Conservation (phyloP, 2,797 vertebrate species). For the Sebastes flavidus region DNA sequence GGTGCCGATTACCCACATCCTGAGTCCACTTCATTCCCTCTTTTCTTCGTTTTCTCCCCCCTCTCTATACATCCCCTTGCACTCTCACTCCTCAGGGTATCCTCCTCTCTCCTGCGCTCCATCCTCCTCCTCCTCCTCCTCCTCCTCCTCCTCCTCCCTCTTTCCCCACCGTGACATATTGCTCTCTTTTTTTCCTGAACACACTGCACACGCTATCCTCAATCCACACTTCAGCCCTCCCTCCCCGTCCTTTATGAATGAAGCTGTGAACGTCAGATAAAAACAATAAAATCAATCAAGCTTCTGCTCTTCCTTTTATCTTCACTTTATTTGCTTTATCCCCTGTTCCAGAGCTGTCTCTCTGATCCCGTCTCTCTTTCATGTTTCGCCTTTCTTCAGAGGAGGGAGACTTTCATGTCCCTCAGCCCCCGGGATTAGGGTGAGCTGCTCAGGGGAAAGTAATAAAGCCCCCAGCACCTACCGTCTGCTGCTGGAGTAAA, state of each 20-base stretch:
- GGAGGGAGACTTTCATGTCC: conserved; percentile 75
- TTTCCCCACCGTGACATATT: conserved; percentile 39
- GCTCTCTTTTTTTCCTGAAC: conserved; percentile 20
- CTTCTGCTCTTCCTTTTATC: conserved; percentile 61
- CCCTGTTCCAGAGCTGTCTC: conserved; percentile 54
- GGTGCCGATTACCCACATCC: conserved; percentile 77
- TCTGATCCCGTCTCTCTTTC: conserved; percentile 72
- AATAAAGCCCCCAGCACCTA: conserved; percentile 72
- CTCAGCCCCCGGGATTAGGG: conserved; percentile 71
- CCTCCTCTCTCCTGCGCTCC: conserved; percentile 14
- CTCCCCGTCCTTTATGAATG: conserved; percentile 50
- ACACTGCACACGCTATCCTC: conserved; percentile 24
- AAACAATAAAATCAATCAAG: conserved; percentile 70
- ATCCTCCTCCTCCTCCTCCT: conserved; percentile 14
- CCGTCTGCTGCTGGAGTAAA: conserved; percentile 66
- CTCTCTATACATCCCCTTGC: conserved; percentile 27
- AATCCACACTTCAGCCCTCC: conserved; percentile 13
- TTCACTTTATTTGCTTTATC: conserved; percentile 60
- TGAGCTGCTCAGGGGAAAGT: conserved; percentile 65
- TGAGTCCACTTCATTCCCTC: conserved; percentile 63
- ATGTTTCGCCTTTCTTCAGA: conserved; percentile 61
- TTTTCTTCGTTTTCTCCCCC: conserved; percentile 31
- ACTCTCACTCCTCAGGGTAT: conserved; percentile 45
- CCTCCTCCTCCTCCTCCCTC: conserved; percentile 7
- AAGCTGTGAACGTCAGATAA: conserved; percentile 60